Percentiles rank a stretch among this genome's conserved stretches.
These are phyloP conservation scores for Lepidurus packardi DNA, from an alignment of 1,140 invertebrate species.

Conservation along the genomic window DNA sequence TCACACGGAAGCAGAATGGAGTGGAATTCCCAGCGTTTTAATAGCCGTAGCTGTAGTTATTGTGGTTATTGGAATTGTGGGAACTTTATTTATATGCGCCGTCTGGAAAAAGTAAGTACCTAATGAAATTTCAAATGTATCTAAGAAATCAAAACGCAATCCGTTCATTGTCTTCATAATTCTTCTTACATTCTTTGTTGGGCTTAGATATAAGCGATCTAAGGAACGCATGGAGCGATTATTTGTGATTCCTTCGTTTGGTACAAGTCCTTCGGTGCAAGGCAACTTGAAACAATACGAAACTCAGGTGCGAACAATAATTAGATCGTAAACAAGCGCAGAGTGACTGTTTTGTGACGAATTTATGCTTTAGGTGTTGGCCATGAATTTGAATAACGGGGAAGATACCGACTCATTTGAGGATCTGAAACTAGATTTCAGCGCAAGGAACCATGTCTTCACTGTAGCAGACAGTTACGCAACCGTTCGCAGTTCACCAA, in stretches of 20 bases:
- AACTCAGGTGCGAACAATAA: slow-evolving; percentile 54
- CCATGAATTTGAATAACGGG: slow-evolving; percentile 66
- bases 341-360: slow-evolving; percentile 25
- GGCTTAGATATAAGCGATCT: slow-evolving; percentile 65
- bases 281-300: slow-evolving; percentile 75
- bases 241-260: slow-evolving; percentile 58
- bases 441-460: slow-evolving; percentile 45
- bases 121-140: slow-evolving; percentile 31
- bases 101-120: slow-evolving; percentile 76
- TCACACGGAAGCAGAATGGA: slow-evolving; percentile 54
- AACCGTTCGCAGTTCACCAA: slow-evolving; percentile 1
- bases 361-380: slow-evolving; percentile 55
- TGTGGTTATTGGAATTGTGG: slow-evolving; percentile 71
- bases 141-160: neutral
- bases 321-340: slow-evolving; percentile 31
- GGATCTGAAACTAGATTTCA: slow-evolving; percentile 77
- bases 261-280: slow-evolving; percentile 74
- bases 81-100: slow-evolving; percentile 84
- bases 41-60: slow-evolving; percentile 81
- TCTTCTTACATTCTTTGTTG: slow-evolving; percentile 32
- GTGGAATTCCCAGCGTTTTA: slow-evolving; percentile 76
- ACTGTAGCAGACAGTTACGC: neutral
- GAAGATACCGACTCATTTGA: slow-evolving; percentile 43
- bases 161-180: slow-evolving; percentile 23
- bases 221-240: slow-evolving; percentile 67